A percentile compares a stretch with the other conserved stretches of the same genome.
These are phyloP conservation scores for Ceratina calcarata DNA, from an alignment of 1,140 invertebrate species.

Conservation along the genomic window DNA sequence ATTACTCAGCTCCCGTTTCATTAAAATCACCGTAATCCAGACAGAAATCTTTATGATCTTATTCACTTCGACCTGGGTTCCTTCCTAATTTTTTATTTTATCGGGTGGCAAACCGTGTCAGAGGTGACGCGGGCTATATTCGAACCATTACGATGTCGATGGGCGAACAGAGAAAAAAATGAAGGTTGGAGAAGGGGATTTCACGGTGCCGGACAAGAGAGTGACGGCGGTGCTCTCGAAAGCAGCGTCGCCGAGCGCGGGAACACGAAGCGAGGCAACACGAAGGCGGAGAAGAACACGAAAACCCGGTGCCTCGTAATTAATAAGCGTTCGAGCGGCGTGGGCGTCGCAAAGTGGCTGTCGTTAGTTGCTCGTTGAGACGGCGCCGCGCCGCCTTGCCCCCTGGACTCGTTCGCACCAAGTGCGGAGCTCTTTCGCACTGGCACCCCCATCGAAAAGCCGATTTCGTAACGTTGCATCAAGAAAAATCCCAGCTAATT, in stretches of 20 bases:
- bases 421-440: slow-evolving; percentile 12
- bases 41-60: neutral
- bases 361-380: slow-evolving; percentile 55
- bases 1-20: too few species aligned
- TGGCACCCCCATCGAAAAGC: slow-evolving; percentile 9
- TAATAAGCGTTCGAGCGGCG: slow-evolving; percentile 53
- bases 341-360: slow-evolving; percentile 56
- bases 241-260: slow-evolving; percentile 4
- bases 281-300: slow-evolving; percentile 41
- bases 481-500: slow-evolving; percentile 41
- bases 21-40: too few species aligned
- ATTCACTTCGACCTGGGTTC: neutral
- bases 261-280: slow-evolving; percentile 33
- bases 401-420: slow-evolving; percentile 28
- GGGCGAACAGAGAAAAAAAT: neutral
- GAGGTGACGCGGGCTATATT: slow-evolving; percentile 10
- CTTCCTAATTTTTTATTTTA: neutral
- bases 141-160: slow-evolving; percentile 27
- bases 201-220: slow-evolving; percentile 9
- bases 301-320: slow-evolving; percentile 53
- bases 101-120: slow-evolving; percentile 20
- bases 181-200: neutral
- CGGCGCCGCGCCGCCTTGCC: slow-evolving; percentile 21
- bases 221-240: slow-evolving; percentile 15
- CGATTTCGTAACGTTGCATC: slow-evolving; percentile 29